Evolutionary conservation across 1,140 invertebrate species (phyloP), one percentile per base, ranked within the genome.

Genomic region (Drosophila bocqueti): DNA sequence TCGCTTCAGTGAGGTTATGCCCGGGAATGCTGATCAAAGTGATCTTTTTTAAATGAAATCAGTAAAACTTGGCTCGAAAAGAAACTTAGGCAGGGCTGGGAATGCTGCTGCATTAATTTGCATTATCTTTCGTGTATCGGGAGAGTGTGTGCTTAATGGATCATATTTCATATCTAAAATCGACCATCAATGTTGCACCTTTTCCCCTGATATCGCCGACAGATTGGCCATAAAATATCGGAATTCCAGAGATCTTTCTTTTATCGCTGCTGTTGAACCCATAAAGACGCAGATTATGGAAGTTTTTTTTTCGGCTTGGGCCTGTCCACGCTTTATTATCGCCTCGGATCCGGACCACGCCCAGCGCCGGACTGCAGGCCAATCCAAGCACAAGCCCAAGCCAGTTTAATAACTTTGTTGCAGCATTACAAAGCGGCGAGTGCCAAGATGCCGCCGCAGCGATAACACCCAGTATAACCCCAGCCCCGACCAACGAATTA

Each of bases 351-450:
- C 63, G 52, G 40, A 55, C 80, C 83, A 89, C 84, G 83, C 83
- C 83, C 81, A 81, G 77, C 84, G 80, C 77, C 84, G 11, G 58
- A 83, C 80, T 78, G 83, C 81, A 81, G 69, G 26, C 46, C 66
- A 71, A 73, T 60, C 84, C 80, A 78, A 87, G 86, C 83, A 58
- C 31, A 54, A 34, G 18, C 13, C 50, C 31, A 54, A 83, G 86
- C 84, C 59, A 89, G 83, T 89, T 87, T 87, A 87, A 87, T 87
- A 87, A 89, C 84, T 89, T 83, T 83, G 80, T 83, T 89, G 77
- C 76, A 63, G 57, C 59, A 31, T 52, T 60, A 49, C 64, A 64
- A 69, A 61, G 54, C 21, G 21, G 11, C 46, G 49, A 38, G 11
- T 49, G 36, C 42, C 76, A 87, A 57, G 83, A 87, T 87, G 83